Conservation (phyloP, 2,888 invertebrate species). For the Agonum fuliginosum region DNA sequence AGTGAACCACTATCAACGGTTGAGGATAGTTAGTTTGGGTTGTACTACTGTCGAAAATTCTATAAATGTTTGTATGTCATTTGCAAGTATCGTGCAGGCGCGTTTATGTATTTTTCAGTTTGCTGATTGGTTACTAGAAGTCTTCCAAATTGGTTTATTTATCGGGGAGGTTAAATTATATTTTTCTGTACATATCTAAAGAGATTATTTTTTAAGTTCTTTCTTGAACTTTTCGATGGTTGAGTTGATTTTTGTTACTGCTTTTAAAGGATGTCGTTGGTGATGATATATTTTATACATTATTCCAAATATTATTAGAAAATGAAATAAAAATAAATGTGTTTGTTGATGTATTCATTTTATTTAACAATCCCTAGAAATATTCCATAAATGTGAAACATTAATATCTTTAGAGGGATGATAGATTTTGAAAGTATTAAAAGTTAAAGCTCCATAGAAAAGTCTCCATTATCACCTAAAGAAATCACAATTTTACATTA, state of each 20-base stretch:
- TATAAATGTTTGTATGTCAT: constrained; percentile 32
- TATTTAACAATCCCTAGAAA: constrained; percentile 54
- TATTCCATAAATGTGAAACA: constrained; percentile 19
- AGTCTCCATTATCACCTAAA: constrained; percentile 25
- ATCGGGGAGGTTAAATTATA: constrained; percentile 3
- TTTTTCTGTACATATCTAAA: constrained; percentile 36
- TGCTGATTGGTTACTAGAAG: constrained; percentile 36
- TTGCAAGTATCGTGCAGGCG: neutral
- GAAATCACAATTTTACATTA: constrained; percentile 36
- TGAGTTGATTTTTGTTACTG: constrained; percentile 48
- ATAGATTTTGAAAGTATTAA: constrained; percentile 26
- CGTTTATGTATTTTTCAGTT: constrained; percentile 28
- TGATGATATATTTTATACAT: constrained; percentile 55
- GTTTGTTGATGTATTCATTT: constrained; percentile 52
- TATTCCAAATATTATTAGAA: constrained; percentile 51
- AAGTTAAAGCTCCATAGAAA: constrained; percentile 39
- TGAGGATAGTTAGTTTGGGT: constrained; percentile 35
- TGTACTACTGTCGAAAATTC: constrained; percentile 35
- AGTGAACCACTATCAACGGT: constrained; percentile 34
- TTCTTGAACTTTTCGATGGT: constrained; percentile 15
- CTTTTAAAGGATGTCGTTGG: constrained; percentile 48
- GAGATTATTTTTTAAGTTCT: neutral
- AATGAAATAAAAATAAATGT: constrained; percentile 52
- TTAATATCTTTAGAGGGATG: constrained; percentile 15
- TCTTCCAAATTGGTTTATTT: constrained; percentile 46